phyloP scores from a whole-genome alignment of 2,113 vertebrate genomes.

The Indri indri region DNA sequence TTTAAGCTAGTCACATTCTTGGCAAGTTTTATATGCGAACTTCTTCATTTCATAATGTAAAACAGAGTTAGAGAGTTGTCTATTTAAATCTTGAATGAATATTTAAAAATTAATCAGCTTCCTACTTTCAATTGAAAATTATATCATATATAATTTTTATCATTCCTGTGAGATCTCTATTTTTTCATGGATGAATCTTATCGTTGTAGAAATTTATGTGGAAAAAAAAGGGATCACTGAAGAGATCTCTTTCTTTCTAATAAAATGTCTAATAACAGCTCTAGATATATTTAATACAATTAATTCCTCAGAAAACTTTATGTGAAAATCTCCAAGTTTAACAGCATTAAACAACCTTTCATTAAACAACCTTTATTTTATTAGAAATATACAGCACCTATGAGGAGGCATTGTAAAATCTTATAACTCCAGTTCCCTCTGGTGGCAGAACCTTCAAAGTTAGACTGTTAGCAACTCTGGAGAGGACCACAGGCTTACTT shows the following conservation, averaged over 20 bases:
- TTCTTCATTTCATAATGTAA: neutral
- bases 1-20: neutral
- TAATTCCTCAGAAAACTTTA: constrained; percentile 33
- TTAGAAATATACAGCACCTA: constrained; percentile 3
- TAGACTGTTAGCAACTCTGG: neutral
- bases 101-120: constrained; percentile 53
- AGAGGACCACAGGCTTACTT: neutral
- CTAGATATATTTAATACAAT: constrained; percentile 17
- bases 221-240: neutral
- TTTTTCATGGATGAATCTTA: constrained; percentile 32
- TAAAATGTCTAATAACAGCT: constrained; percentile 22
- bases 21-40: constrained; percentile 2
- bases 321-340: constrained; percentile 21
- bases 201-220: neutral
- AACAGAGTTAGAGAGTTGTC: neutral
- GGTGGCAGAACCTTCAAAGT: constrained; percentile 68
- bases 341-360: constrained; percentile 15
- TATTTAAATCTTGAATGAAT: constrained; percentile 36
- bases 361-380: constrained; percentile 36
- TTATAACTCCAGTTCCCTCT: constrained; percentile 69
- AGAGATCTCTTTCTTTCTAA: constrained; percentile 16
- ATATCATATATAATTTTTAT: constrained; percentile 36
- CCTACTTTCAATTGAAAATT: neutral
- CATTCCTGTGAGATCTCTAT: neutral
- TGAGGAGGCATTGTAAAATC: constrained; percentile 38